Conservation (phyloP, 2,888 invertebrate species). For the Phaedon cochleariae region DNA sequence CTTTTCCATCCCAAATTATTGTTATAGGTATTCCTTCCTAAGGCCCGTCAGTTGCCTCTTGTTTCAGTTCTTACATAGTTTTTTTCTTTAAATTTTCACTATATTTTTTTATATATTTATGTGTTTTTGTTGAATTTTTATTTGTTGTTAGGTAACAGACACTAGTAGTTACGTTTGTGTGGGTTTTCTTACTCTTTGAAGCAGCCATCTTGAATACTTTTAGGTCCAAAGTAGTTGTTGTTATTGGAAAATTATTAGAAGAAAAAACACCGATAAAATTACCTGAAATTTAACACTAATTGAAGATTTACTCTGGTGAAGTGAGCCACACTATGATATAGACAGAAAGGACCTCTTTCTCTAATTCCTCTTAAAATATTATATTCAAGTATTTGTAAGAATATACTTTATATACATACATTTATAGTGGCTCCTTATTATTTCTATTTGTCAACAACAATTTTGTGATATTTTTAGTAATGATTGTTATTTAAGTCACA, state of each 20-base stretch:
- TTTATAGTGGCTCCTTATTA: constrained; percentile 62
- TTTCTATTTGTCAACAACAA: constrained; percentile 66
- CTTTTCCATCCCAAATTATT: constrained; percentile 51
- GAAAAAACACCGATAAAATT: constrained; percentile 57
- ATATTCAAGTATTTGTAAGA: constrained; percentile 49
- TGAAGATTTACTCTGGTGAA: constrained; percentile 56
- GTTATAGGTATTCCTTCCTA: constrained; percentile 53
- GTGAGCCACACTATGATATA: constrained; percentile 49
- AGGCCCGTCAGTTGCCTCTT: constrained; percentile 56
- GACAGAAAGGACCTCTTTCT: constrained; percentile 52
- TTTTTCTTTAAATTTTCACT: constrained; percentile 39
- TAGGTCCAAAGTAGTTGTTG: constrained; percentile 60
- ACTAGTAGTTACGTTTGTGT: constrained; percentile 48
- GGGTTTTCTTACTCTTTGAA: constrained; percentile 52
- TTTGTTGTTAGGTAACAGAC: constrained; percentile 53
- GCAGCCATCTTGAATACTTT: constrained; percentile 48
- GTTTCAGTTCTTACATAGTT: constrained; percentile 32
- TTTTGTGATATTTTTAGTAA: constrained; percentile 68
- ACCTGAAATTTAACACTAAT: constrained; percentile 56
- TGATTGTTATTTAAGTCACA: constrained; percentile 67
- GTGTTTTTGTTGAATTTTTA: constrained; percentile 55
- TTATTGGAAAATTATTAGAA: constrained; percentile 61
- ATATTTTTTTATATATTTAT: constrained; percentile 57
- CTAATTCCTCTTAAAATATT: constrained; percentile 43
- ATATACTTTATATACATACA: constrained; percentile 52